Percentiles rank a stretch among this genome's conserved stretches.
Evolutionary conservation across 1,140 invertebrate genomes (phyloP).

Genomic region (Drosophila persimilis): DNA sequence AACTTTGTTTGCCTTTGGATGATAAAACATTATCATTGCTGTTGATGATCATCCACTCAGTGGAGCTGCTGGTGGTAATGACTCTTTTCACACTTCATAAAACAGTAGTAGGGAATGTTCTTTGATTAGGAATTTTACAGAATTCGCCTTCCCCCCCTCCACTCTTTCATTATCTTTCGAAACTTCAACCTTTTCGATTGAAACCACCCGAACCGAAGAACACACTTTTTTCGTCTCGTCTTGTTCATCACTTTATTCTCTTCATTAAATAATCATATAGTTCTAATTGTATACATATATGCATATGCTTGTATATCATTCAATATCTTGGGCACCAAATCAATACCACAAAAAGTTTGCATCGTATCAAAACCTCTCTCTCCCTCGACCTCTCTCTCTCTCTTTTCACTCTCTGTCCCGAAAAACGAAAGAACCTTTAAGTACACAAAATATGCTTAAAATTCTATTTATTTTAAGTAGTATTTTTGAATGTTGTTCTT

Average conservation of each 20-base stretch:
- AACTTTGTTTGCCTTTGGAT: too few relatives aligned
- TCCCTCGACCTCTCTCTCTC: not conserved
- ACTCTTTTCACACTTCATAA: too few relatives aligned
- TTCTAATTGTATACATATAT: not conserved
- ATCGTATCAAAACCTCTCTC: constrained; percentile 34
- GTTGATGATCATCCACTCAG: too few relatives aligned
- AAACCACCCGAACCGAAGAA: not conserved
- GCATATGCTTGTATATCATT: constrained; percentile 5
- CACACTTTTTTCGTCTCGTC: not conserved
- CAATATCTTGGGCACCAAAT: constrained; percentile 34
- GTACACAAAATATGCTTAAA: constrained; percentile 37
- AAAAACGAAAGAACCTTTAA: constrained; percentile 10
- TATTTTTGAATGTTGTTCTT: constrained; percentile 17
- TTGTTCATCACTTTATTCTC: constrained; percentile 27
- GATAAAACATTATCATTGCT: too few relatives aligned
- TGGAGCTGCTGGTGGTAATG: too few relatives aligned
- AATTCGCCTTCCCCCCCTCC: too few relatives aligned
- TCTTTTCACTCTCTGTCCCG: constrained; percentile 9
- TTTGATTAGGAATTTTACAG: too few relatives aligned
- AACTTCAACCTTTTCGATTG: too few relatives aligned
- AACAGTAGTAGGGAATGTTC: too few relatives aligned
- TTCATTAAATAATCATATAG: constrained; percentile 13
- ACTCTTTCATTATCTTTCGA: too few relatives aligned
- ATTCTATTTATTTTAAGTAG: constrained; percentile 17
- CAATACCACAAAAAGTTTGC: constrained; percentile 29